phyloP scores from a whole-genome alignment of 2,888 invertebrate genomes.

The Latrodectus elegans region DNA sequence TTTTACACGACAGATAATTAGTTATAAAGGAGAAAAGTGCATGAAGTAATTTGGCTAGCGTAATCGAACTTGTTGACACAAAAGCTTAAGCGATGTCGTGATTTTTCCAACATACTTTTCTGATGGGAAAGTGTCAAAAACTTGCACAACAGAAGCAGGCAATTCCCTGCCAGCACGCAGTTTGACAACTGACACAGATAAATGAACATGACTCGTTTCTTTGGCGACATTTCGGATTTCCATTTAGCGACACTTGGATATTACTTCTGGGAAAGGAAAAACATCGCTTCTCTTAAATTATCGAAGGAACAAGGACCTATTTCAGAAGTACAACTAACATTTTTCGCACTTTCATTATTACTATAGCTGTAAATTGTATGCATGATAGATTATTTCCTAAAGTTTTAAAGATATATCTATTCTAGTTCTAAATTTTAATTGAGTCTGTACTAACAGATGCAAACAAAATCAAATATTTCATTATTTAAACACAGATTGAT shows the following conservation, averaged over 20 bases:
- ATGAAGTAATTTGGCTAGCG: constrained; percentile 30
- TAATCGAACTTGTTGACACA: constrained; percentile 60
- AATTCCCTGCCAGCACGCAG: neutral
- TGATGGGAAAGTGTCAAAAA: constrained; percentile 17
- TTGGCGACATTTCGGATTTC: neutral
- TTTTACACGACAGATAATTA: constrained; percentile 27
- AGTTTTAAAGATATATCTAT: too few relatives aligned
- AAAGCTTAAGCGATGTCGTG: constrained; percentile 16
- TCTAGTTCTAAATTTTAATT: too few relatives aligned
- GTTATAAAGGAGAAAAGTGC: constrained; percentile 16
- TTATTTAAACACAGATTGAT: too few relatives aligned
- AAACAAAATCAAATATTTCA: too few relatives aligned
- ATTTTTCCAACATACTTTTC: constrained; percentile 20
- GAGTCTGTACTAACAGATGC: too few relatives aligned
- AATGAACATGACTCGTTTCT: constrained; percentile 6
- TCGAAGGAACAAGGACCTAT: too few relatives aligned
- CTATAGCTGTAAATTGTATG: too few relatives aligned
- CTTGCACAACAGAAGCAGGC: neutral
- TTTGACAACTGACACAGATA: constrained; percentile 23
- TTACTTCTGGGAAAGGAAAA: neutral
- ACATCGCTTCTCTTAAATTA: too few relatives aligned
- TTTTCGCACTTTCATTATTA: too few relatives aligned
- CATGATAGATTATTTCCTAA: too few relatives aligned
- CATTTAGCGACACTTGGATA: neutral
- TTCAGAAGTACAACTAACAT: too few relatives aligned